Evolutionary conservation across 1,140 invertebrate genomes (phyloP).

Genomic region (Augochlora pura): DNA sequence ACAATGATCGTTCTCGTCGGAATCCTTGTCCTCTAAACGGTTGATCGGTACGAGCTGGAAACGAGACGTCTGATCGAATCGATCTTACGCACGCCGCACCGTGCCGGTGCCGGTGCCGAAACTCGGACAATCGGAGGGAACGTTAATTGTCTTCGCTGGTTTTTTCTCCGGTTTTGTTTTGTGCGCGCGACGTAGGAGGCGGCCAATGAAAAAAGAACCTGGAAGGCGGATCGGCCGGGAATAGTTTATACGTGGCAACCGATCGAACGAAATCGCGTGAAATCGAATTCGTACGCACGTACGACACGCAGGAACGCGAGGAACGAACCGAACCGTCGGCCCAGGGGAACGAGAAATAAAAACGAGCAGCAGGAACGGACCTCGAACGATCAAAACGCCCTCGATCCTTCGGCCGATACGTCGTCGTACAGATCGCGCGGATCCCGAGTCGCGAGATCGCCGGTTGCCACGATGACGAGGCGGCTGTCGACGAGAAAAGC

Average conservation of each 20-base stretch:
- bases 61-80: slow-evolving; percentile 35
- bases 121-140: slow-evolving; percentile 28
- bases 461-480: slow-evolving; percentile 60
- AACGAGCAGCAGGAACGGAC: slow-evolving; percentile 1
- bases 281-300: slow-evolving; percentile 68
- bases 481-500: slow-evolving; percentile 53
- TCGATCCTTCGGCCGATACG: slow-evolving; percentile 47
- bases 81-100: slow-evolving; percentile 28
- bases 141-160: slow-evolving; percentile 64
- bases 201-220: neutral
- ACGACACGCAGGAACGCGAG: slow-evolving; percentile 62
- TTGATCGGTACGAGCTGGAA: neutral
- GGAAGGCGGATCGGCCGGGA: slow-evolving; percentile 25
- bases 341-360: slow-evolving; percentile 28
- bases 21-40: neutral
- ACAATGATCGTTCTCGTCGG: neutral
- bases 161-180: neutral
- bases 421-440: slow-evolving; percentile 5
- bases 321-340: slow-evolving; percentile 1
- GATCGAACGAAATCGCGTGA: slow-evolving; percentile 67
- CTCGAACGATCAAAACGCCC: slow-evolving; percentile 52
- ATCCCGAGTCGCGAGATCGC: slow-evolving; percentile 29
- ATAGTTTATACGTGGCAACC: slow-evolving; percentile 57
- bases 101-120: neutral
- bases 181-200: slow-evolving; percentile 27